Evolutionary conservation across 2,113 vertebrate species (phyloP), one percentile per base, ranked within the genome.

Genomic region (Oncorhynchus nerka): DNA sequence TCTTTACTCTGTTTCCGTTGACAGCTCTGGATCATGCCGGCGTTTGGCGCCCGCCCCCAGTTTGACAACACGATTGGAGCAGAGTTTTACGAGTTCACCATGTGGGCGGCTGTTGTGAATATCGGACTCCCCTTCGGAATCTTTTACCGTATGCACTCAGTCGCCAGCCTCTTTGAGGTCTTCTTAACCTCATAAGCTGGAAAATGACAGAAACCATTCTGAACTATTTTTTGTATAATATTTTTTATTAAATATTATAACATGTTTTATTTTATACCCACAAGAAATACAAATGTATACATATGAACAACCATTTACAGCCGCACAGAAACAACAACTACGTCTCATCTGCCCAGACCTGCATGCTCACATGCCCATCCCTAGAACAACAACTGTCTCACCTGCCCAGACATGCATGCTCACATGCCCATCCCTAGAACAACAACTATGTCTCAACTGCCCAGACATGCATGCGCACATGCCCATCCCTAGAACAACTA

Each of bases 71-170:
- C 86, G 0, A 80, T 92, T 0, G 97, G 97, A 81, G 81, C 87
- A 6, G 75, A 93, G 0, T 97, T 99, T 89, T 99, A 96, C 0
- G 83, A 94, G 0, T 91, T 94, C 30, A 88, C 86, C 32, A 93
- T 97, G 89, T 99, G 97, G 98, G 87, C 93, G 0, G 93, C 94
- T 51, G 89, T 98, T 0, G 96, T 98, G 76, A 98, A 99, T 77
- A 90, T 98, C 22, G 97, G 96, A 83, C 92, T 99, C 77, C 98
- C 98, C 0, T 99, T 99, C 15, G 95, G 94, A 51, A 97, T 99
- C 85, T 99, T 99, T 93, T 99, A 99, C 87, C 91, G 96, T n/a
- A 97, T 99, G 97, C 98, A 99, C 0, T 95, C 97, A 0, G 97
- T 98, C 13, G 96, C 97, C 82, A 96, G 96, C 80, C 91, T 99